Conservation (phyloP, 2,888 invertebrate species). For the Tolmerus cingulatus region DNA sequence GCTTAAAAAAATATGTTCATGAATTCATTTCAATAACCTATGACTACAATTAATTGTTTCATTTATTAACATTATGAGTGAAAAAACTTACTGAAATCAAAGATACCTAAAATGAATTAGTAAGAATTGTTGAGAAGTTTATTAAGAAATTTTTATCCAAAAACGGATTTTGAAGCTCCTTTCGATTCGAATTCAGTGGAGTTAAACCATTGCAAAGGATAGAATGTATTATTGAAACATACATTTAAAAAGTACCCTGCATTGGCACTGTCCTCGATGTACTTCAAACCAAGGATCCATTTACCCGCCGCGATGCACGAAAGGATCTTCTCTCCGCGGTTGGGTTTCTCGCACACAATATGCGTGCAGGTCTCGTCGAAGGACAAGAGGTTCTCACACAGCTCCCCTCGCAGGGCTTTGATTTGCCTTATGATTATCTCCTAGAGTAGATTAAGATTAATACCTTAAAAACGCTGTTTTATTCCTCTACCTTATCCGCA, state of each 20-base stretch:
- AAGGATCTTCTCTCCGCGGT: slow-evolving; percentile 87
- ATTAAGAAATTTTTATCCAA: too few species aligned
- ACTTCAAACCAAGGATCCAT: slow-evolving; percentile 86
- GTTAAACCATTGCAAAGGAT: too few species aligned
- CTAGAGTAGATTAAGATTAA: background rate
- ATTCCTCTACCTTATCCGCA: slow-evolving; percentile 50
- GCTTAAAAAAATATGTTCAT: too few species aligned
- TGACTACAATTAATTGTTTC: too few species aligned
- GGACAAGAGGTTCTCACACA: slow-evolving; percentile 58
- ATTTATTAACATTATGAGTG: too few species aligned
- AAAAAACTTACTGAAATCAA: too few species aligned
- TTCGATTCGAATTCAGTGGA: too few species aligned
- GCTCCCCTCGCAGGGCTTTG: slow-evolving; percentile 45
- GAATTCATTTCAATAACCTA: too few species aligned
- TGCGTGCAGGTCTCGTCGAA: slow-evolving; percentile 77
- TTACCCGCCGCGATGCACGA: slow-evolving; percentile 87
- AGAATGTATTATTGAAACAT: background rate
- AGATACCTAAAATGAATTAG: too few species aligned
- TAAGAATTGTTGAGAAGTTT: too few species aligned
- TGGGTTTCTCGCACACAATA: slow-evolving; percentile 76
- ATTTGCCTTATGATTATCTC: slow-evolving; percentile 43
- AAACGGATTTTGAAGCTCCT: too few species aligned
- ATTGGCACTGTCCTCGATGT: slow-evolving; percentile 72
- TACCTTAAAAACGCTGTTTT: background rate
- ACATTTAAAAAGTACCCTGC: slow-evolving; percentile 12